Conservation (phyloP, 2,797 vertebrate species). For the Scomberomorus guttatus region DNA sequence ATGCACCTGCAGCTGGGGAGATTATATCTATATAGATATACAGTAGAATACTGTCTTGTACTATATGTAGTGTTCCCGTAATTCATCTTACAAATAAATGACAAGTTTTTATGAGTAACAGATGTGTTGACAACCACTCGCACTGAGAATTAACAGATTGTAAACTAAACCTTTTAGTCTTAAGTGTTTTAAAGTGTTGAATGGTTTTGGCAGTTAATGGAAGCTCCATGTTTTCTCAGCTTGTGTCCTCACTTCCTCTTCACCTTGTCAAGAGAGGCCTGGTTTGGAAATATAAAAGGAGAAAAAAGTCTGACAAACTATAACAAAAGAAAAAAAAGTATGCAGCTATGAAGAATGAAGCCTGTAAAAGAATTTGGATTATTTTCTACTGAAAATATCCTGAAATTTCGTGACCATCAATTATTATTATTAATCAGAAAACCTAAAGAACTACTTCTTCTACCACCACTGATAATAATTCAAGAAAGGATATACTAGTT, state of each 20-base stretch:
- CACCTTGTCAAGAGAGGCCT: background rate
- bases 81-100: background rate
- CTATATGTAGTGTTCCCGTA: background rate
- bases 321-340: background rate
- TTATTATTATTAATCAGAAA: background rate
- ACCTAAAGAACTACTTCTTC: background rate
- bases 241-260: background rate
- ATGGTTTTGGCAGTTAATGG: background rate
- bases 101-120: background rate
- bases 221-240: slow-evolving; percentile 6
- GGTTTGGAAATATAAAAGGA: background rate
- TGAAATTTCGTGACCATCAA: background rate
- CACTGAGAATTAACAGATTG: background rate
- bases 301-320: background rate
- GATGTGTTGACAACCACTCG: background rate
- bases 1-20: background rate
- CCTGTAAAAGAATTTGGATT: too few relatives aligned
- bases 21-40: background rate
- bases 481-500: background rate
- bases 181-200: slow-evolving; percentile 10
- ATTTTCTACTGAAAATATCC: too few relatives aligned
- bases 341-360: too few relatives aligned
- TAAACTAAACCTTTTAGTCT: background rate
- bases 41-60: background rate
- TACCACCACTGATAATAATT: background rate